A percentile compares a stretch with the other conserved stretches of the same genome.
Evolutionary conservation across 2,113 vertebrate genomes (phyloP).

Genomic region (Grammomys dolichurus): DNA sequence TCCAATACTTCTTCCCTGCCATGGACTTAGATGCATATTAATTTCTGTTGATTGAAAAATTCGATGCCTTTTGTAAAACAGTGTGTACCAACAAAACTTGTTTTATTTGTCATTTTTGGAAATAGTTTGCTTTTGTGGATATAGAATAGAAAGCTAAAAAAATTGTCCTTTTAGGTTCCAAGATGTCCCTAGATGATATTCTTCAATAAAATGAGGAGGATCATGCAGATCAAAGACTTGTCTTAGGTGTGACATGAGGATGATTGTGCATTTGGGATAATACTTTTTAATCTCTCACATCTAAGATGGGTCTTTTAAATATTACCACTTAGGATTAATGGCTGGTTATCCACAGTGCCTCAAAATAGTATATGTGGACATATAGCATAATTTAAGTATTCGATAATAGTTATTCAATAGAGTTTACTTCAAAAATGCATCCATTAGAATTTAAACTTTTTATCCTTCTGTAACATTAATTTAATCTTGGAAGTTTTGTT

Average conservation of each 20-base stretch:
- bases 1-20: background rate
- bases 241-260: background rate
- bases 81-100: background rate
- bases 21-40: background rate
- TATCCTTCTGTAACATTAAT: conserved; percentile 26
- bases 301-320: conserved; percentile 48
- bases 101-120: background rate
- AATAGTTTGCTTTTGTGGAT: background rate
- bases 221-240: background rate
- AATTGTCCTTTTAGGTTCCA: background rate
- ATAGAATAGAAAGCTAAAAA: background rate
- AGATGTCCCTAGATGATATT: background rate
- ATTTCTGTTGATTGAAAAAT: background rate
- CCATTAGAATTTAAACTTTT: background rate
- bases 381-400: conserved; percentile 27
- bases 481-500: conserved; percentile 41
- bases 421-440: conserved; percentile 15
- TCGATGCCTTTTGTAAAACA: background rate
- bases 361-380: background rate
- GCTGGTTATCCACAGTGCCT: background rate
- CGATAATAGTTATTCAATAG: conserved; percentile 10
- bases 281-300: conserved; percentile 3
- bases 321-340: background rate
- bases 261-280: background rate
- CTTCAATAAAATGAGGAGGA: conserved; percentile 36